Conservation (phyloP, 2,888 invertebrate species). For the Rhynchonema sp. region DNA sequence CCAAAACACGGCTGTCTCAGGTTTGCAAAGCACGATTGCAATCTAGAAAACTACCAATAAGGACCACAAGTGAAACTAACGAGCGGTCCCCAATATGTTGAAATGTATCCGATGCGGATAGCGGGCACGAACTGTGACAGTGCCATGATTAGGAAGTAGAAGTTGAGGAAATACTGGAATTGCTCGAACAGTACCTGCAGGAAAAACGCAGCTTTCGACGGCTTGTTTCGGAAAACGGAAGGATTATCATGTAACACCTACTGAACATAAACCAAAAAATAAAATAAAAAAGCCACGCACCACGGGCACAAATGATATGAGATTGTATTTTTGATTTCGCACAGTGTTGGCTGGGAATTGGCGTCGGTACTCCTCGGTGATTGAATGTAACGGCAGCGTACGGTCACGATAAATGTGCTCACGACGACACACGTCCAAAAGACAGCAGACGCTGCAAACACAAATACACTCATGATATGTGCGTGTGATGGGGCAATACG, state of each 20-base stretch:
- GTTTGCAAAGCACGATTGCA: too few relatives aligned
- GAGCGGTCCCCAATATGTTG: conserved; percentile 97
- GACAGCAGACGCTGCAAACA: conserved; percentile 1
- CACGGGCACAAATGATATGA: conserved; percentile 40
- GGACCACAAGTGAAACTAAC: too few relatives aligned
- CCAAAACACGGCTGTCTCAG: too few relatives aligned
- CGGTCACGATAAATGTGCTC: background rate
- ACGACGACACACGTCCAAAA: conserved; percentile 2
- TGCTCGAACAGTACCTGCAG: conserved; percentile 79
- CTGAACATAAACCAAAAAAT: background rate
- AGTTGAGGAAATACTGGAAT: conserved; percentile 92
- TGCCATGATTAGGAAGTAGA: conserved; percentile 95
- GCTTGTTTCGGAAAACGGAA: background rate
- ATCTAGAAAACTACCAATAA: too few relatives aligned
- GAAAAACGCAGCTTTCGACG: conserved; percentile 5
- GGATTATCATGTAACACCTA: background rate
- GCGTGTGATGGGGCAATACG: too few relatives aligned
- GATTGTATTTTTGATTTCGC: conserved; percentile 89
- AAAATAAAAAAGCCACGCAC: conserved; percentile 22
- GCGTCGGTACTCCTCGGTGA: background rate
- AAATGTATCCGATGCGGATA: conserved; percentile 83
- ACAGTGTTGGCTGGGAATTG: conserved; percentile 55
- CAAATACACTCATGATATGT: too few relatives aligned
- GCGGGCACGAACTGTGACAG: conserved; percentile 91
- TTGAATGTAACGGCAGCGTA: conserved; percentile 1